Evolutionary conservation across 2,113 vertebrate species (phyloP).

Genomic region (Serinus canaria): DNA sequence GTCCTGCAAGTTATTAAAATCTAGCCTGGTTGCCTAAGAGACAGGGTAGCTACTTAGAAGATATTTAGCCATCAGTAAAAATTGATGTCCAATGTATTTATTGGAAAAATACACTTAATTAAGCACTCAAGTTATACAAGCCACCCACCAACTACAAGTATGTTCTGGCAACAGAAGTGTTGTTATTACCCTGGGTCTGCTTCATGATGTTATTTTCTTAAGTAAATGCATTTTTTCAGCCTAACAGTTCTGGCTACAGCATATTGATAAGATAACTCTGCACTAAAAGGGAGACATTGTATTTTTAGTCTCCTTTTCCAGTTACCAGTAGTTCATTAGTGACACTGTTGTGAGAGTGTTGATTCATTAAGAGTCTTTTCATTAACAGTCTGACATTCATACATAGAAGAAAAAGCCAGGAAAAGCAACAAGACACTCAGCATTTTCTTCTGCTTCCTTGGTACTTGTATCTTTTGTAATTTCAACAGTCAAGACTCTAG

Average conservation of each 20-base stretch:
- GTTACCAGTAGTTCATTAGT: constrained; percentile 48
- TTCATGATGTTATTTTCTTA: constrained; percentile 32
- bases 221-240: constrained; percentile 41
- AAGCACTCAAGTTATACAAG: constrained; percentile 43
- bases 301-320: constrained; percentile 52
- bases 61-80: constrained; percentile 63
- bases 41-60: constrained; percentile 47
- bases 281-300: neutral
- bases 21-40: constrained; percentile 48
- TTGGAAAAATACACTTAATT: constrained; percentile 51
- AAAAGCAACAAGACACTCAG: neutral
- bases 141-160: constrained; percentile 30
- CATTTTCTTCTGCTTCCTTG: neutral
- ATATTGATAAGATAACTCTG: constrained; percentile 38
- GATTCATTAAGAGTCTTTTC: constrained; percentile 60
- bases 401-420: neutral
- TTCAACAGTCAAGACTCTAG: neutral
- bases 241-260: constrained; percentile 25
- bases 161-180: constrained; percentile 37
- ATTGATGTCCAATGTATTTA: constrained; percentile 50
- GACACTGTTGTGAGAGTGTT: constrained; percentile 29
- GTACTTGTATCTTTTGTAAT: constrained; percentile 37
- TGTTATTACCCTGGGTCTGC: constrained; percentile 22
- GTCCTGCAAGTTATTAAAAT: constrained; percentile 49
- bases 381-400: constrained; percentile 5